These are phyloP conservation scores for Ceraclea dissimilis DNA, from an alignment of 2,888 invertebrate genomes.

Conservation along the genomic window DNA sequence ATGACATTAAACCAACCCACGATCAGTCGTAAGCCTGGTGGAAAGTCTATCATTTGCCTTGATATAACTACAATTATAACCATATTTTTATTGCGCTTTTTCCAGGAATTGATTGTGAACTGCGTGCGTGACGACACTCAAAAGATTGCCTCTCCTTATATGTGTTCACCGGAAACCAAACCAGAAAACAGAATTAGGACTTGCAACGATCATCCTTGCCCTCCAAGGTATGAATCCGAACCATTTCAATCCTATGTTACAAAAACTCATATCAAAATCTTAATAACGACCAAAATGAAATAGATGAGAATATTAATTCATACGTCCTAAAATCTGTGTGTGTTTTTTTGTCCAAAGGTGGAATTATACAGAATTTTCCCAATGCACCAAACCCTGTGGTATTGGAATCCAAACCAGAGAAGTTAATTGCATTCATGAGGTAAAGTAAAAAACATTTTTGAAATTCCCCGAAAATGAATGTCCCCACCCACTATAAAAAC, in stretches of 20 bases:
- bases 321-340: no score
- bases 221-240: slow-evolving; percentile 59
- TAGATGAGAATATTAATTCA: no score
- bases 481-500: neutral
- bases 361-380: slow-evolving; percentile 84
- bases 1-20: no score
- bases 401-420: slow-evolving; percentile 88
- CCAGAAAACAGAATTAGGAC: slow-evolving; percentile 83
- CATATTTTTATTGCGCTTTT: neutral
- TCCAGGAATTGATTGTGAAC: slow-evolving; percentile 79
- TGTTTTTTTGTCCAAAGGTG: no score
- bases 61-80: no score
- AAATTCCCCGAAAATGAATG: neutral
- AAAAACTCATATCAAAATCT: no score
- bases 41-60: no score
- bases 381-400: slow-evolving; percentile 90
- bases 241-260: neutral
- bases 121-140: slow-evolving; percentile 83
- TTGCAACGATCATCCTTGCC: slow-evolving; percentile 93
- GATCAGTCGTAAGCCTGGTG: no score
- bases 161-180: slow-evolving; percentile 79
- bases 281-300: no score
- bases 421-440: slow-evolving; percentile 79
- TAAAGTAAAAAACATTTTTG: slow-evolving; percentile 27
- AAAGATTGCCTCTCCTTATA: slow-evolving; percentile 77